Evolutionary conservation across 2,888 invertebrate genomes (phyloP).

Genomic region (Labia minor): DNA sequence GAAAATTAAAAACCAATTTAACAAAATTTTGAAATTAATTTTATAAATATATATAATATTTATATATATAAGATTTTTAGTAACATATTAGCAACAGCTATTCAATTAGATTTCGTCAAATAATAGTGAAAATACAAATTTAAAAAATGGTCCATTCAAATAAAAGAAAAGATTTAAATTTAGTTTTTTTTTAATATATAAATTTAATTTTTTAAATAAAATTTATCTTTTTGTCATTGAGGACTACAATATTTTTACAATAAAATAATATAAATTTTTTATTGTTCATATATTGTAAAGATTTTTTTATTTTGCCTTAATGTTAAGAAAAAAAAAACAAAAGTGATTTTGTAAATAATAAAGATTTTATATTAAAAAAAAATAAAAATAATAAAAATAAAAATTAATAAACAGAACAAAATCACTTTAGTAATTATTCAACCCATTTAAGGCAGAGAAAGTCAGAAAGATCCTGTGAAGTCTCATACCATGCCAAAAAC

Average conservation of each 20-base stretch:
- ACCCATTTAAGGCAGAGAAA: conserved; percentile 4
- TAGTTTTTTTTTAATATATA: neutral
- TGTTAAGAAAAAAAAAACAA: neutral
- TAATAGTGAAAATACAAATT: neutral
- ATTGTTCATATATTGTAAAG: conserved; percentile 2
- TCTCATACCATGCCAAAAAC: no score
- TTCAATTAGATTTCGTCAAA: no score
- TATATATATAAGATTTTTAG: no score
- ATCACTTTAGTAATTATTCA: conserved; percentile 1
- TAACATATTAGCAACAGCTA: no score
- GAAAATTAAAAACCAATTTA: no score
- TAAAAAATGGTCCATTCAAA: neutral
- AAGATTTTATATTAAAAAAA: neutral
- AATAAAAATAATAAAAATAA: neutral
- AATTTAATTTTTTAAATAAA: neutral
- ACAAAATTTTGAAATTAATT: no score
- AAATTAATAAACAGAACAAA: neutral
- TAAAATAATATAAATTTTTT: neutral
- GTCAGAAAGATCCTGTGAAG: neutral
- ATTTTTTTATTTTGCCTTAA: neutral
- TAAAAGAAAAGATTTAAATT: neutral
- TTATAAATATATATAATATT: no score
- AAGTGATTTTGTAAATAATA: conserved; percentile 1
- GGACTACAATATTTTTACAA: conserved; percentile 6
- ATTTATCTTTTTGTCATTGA: neutral